phyloP scores from a whole-genome alignment of 2,888 invertebrate genomes.

The Sthenelais limicola region DNA sequence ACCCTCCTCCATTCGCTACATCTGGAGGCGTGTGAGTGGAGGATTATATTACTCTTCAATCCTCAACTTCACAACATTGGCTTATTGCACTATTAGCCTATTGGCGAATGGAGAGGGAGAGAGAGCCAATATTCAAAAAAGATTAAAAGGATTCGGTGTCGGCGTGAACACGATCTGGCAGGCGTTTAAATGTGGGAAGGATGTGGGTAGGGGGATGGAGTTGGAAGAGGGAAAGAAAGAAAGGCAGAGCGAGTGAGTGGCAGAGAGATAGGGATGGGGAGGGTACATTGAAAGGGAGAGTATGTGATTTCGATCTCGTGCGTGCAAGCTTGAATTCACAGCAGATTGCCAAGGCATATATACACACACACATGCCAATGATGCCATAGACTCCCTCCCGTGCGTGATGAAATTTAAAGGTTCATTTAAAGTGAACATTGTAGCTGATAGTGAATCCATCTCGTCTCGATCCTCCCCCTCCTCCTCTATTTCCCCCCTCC shows the following conservation, averaged over 20 bases:
- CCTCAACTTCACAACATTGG: conserved; percentile 25
- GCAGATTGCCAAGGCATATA: too few relatives aligned
- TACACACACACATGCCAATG: too few relatives aligned
- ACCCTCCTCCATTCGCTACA: conserved; percentile 5
- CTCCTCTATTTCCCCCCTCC: too few relatives aligned
- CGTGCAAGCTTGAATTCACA: too few relatives aligned
- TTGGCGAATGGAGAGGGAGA: conserved; percentile 18
- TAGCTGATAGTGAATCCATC: too few relatives aligned
- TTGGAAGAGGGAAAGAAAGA: background rate
- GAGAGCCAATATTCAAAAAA: conserved; percentile 40
- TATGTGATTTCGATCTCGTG: too few relatives aligned
- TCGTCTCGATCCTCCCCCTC: too few relatives aligned
- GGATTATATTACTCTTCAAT: conserved; percentile 25
- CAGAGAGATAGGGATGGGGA: background rate
- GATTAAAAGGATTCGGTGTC: conserved; percentile 30
- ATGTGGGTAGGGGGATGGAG: background rate
- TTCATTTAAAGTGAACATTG: conserved; percentile 25
- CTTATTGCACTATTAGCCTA: conserved; percentile 34
- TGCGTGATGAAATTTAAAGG: conserved; percentile 14
- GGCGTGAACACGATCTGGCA: too few relatives aligned
- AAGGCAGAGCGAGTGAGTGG: conserved; percentile 1
- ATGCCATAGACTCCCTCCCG: too few relatives aligned
- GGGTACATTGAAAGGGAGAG: too few relatives aligned
- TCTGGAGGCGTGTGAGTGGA: conserved; percentile 9
- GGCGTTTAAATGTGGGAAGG: conserved; percentile 7